Conservation (phyloP, 1,140 invertebrate genomes). For the Drosophila kurseongensis region DNA sequence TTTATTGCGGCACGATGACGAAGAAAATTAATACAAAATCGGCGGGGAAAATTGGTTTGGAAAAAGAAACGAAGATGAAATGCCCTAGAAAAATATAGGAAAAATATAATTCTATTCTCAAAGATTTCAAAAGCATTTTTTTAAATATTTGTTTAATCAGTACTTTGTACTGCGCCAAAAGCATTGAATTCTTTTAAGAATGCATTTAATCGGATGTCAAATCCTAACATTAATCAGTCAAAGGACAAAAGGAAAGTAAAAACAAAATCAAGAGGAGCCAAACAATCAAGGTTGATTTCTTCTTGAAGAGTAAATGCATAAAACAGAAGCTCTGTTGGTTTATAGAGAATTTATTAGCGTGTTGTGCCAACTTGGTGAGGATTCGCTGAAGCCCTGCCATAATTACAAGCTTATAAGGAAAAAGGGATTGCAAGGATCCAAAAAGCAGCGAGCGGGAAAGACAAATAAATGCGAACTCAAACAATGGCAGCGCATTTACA, state of each 20-base stretch:
- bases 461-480: conserved; percentile 58
- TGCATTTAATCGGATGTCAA: too few species aligned
- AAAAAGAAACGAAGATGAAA: conserved; percentile 35
- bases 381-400: conserved; percentile 27
- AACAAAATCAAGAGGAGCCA: not conserved
- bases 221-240: not conserved
- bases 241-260: not conserved
- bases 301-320: not conserved
- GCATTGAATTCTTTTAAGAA: too few species aligned
- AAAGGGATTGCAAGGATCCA: conserved; percentile 54
- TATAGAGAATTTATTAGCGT: conserved; percentile 15
- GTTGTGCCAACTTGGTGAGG: conserved; percentile 9
- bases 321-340: conserved; percentile 20
- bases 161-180: too few species aligned
- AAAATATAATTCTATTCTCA: too few species aligned
- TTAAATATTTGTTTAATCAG: too few species aligned
- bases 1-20: conserved; percentile 68
- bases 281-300: not conserved
- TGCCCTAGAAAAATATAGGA: too few species aligned
- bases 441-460: conserved; percentile 34
- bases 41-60: conserved; percentile 6
- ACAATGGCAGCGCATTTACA: conserved; percentile 73
- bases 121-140: not conserved
- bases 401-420: conserved; percentile 49
- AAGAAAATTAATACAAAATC: conserved; percentile 72